These are phyloP conservation scores for Naja naja DNA, from an alignment of 2,113 vertebrate species.

Conservation along the genomic window DNA sequence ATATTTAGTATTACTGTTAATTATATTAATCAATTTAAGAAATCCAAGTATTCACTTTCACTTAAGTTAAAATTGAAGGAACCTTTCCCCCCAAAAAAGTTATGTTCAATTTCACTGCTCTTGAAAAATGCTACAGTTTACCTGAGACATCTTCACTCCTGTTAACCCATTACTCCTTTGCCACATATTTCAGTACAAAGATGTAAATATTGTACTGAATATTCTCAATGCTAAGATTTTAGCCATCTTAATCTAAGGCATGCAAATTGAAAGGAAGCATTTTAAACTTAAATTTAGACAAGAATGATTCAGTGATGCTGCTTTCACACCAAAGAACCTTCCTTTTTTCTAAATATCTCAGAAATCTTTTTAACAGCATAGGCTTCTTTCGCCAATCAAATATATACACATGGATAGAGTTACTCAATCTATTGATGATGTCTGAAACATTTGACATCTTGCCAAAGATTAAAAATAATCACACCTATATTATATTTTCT, in stretches of 20 bases:
- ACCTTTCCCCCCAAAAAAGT: background rate
- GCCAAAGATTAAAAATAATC: background rate
- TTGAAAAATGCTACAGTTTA: background rate
- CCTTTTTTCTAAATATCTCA: background rate
- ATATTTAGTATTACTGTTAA: background rate
- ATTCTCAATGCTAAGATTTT: background rate
- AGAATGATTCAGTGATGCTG: background rate
- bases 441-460: background rate
- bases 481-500: background rate
- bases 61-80: background rate
- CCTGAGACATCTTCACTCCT: background rate
- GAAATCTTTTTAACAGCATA: background rate
- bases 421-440: conserved; percentile 2
- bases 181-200: background rate
- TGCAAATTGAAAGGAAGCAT: background rate
- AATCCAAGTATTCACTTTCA: background rate
- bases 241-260: background rate
- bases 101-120: background rate
- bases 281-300: conserved; percentile 7
- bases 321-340: background rate
- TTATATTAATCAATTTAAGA: background rate
- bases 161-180: background rate
- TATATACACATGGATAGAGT: background rate
- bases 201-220: background rate
- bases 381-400: background rate